A percentile compares a stretch with the other conserved stretches of the same genome.
phyloP scores from a whole-genome alignment of 2,888 invertebrate species.

The Choristoneura rosaceana region DNA sequence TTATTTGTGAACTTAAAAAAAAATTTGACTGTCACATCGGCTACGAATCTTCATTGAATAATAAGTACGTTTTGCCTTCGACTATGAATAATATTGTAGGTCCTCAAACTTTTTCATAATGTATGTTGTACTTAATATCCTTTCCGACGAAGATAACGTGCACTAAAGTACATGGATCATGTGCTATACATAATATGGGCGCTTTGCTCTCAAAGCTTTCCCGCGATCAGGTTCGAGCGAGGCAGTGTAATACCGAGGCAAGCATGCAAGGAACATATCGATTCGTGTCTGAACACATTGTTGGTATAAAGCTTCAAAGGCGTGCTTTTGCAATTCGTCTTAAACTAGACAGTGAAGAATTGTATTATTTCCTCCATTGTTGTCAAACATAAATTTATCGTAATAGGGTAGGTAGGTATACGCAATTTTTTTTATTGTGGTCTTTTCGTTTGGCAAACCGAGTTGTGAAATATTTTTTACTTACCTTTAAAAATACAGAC shows the following conservation, averaged over 20 bases:
- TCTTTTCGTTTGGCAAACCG: too few relatives aligned
- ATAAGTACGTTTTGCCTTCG: too few relatives aligned
- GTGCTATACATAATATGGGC: neutral
- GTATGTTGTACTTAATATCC: neutral
- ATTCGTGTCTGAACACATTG: constrained; percentile 22
- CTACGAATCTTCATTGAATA: too few relatives aligned
- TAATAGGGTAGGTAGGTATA: too few relatives aligned
- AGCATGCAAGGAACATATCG: constrained; percentile 26
- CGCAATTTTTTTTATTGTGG: too few relatives aligned
- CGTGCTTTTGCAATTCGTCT: neutral
- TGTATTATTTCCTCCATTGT: neutral
- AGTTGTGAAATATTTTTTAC: too few relatives aligned
- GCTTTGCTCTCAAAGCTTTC: constrained; percentile 21
- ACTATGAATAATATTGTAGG: too few relatives aligned
- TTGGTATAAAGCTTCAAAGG: constrained; percentile 20
- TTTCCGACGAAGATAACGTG: neutral
- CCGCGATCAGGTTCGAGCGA: neutral
- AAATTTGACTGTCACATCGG: too few relatives aligned
- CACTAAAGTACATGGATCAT: neutral
- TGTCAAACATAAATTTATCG: neutral
- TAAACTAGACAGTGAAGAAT: neutral
- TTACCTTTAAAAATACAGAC: too few relatives aligned
- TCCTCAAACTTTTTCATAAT: neutral
- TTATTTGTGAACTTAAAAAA: too few relatives aligned
- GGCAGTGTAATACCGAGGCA: constrained; percentile 20